Evolutionary conservation across 2,888 invertebrate species (phyloP).

Genomic region (Tridacna gigas): DNA sequence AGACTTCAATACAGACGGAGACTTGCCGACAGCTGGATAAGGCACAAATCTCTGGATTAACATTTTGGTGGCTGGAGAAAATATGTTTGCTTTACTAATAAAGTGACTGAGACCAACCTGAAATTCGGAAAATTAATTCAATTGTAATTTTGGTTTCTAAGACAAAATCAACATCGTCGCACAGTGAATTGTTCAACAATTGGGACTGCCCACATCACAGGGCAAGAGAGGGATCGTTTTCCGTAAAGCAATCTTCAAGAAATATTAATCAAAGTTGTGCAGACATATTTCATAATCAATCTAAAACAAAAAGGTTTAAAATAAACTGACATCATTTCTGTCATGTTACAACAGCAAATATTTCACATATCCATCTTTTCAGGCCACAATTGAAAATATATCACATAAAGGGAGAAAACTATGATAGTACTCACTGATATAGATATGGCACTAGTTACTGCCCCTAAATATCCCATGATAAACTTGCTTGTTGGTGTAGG

Average conservation of each 20-base stretch:
- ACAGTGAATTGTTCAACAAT: too few species aligned
- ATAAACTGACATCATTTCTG: too few species aligned
- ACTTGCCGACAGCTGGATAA: constrained; percentile 85
- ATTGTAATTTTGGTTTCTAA: too few species aligned
- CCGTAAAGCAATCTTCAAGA: too few species aligned
- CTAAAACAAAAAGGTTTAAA: too few species aligned
- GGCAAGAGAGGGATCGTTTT: too few species aligned
- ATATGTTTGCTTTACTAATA: constrained; percentile 81
- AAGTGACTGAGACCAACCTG: constrained; percentile 83
- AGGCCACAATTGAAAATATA: background rate
- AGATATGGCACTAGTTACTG: constrained; percentile 85
- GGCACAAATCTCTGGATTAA: constrained; percentile 85
- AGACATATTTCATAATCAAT: too few species aligned
- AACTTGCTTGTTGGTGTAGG: constrained; percentile 85
- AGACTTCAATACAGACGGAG: too few species aligned
- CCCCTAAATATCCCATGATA: constrained; percentile 85
- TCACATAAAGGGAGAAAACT: constrained; percentile 36
- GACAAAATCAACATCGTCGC: too few species aligned
- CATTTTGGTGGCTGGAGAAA: constrained; percentile 83
- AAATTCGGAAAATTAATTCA: background rate
- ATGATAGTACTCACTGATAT: constrained; percentile 84
- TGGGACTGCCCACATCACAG: too few species aligned
- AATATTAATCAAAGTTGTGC: too few species aligned
- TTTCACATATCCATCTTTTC: background rate
- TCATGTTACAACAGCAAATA: too few species aligned